A percentile compares a stretch with the other conserved stretches of the same genome.
These are phyloP conservation scores for Anableps anableps DNA, from an alignment of 2,797 vertebrate species.

Conservation along the genomic window DNA sequence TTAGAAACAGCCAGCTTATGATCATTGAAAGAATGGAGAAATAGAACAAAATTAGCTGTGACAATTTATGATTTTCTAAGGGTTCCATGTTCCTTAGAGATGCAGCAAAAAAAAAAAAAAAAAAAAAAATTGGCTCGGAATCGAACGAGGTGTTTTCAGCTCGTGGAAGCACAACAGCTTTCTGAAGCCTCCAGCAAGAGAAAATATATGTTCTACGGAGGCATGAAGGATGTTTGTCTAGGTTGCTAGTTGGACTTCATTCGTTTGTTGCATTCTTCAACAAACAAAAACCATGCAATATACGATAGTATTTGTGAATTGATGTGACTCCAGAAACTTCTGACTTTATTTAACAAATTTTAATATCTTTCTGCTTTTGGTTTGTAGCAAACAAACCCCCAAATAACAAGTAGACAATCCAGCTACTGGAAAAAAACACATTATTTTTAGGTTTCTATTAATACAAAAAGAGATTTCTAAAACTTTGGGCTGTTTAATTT, in stretches of 20 bases:
- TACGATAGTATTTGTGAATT: too few species aligned
- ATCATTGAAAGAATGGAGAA: slow-evolving; percentile 11
- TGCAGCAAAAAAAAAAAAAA: background rate
- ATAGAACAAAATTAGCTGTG: slow-evolving; percentile 16
- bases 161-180: background rate
- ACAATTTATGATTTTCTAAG: slow-evolving; percentile 15
- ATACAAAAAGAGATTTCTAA: background rate
- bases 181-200: background rate
- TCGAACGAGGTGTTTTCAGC: background rate
- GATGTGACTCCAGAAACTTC: too few species aligned
- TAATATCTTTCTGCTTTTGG: background rate
- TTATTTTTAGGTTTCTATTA: background rate
- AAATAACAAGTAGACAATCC: background rate
- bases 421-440: background rate
- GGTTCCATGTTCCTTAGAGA: slow-evolving; percentile 8
- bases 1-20: slow-evolving; percentile 33
- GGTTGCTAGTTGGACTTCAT: background rate
- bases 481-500: background rate
- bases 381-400: background rate
- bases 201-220: background rate
- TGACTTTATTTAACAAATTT: background rate
- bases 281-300: background rate
- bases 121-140: background rate
- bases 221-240: too few species aligned
- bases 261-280: too few species aligned